Base-by-base conservation (phyloP, 2,113 vertebrate species). In the Halcyon senegalensis region DNA sequence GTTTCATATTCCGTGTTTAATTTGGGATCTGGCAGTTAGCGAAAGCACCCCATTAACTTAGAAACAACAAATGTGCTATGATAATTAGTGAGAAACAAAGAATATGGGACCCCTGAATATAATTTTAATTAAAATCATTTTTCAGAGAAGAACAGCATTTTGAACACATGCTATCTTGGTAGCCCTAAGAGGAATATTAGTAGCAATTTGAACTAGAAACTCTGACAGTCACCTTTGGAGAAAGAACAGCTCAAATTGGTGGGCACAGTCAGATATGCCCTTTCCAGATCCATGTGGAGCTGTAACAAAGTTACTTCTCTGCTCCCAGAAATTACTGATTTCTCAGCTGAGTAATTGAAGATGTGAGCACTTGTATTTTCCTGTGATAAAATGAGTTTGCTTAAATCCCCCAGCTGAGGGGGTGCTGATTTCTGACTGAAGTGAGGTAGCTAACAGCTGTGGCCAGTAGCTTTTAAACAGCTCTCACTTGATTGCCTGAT, bases 101-200 rank as follows among this genome's bases (percentile, higher is more conserved):
- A 91, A 74, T 87, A 94, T 83, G 74, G 44, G 66, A 85, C 81
- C n/a, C 84, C n/a, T 56, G 79, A 84, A 95, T 84, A 90, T 58
- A 1, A 66, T 84, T 79, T 95, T 96, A 95, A 96, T 96, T 96
- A 92, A 94, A 96, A 76, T 39, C 1, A 92, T 94, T 91, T 96
- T 92, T 97, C 84, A 96, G 83, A 72, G 46, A 55, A 92, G 51
- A 95, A 64, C 46, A 81, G 24, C 67, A 41, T 53, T 92, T 96
- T 82, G 89, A 84, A 72, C 0, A 0, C 46, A 19, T 37, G 16
- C 39, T 91, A 11, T 92, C 44, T 43, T 55, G 55, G 69, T 44
- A 87, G 48, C 23, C 62, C 66, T 15, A 58, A 87, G 92, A 87
- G 91, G 69, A 82, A 31, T 64, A 76, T 87, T 62, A 91, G 76